phyloP scores from a whole-genome alignment of 2,888 invertebrate genomes.

The Rugalucina vietnamica region DNA sequence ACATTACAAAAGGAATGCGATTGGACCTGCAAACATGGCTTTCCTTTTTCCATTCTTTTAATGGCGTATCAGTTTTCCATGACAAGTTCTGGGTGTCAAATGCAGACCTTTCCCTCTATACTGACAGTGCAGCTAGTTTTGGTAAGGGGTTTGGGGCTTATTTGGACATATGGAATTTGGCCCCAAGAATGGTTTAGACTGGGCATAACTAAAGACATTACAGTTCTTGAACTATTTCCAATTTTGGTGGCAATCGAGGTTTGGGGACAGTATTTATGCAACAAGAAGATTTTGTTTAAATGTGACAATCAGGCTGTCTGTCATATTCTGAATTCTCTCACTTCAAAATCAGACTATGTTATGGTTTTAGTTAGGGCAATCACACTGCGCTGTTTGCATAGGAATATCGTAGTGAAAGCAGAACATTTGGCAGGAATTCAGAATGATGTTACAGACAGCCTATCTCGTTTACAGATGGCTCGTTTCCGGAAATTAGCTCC shows the following conservation, averaged over 20 bases:
- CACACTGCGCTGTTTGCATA: background rate
- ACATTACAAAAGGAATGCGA: background rate
- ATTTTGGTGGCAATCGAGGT: background rate
- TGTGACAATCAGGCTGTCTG: background rate
- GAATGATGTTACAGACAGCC: background rate
- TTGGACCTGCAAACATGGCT: background rate
- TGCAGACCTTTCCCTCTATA: background rate
- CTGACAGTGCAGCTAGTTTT: conserved; percentile 5
- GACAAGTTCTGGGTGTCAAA: background rate
- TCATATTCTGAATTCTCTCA: background rate
- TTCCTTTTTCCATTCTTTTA: background rate
- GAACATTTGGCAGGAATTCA: background rate
- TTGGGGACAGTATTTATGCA: background rate
- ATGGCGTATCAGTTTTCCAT: conserved; percentile 19
- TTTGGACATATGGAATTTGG: background rate
- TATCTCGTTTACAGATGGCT: conserved; percentile 28
- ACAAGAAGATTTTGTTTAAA: background rate
- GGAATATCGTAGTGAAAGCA: background rate
- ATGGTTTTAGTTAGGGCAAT: background rate
- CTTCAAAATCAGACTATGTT: background rate
- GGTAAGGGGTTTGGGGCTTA: background rate
- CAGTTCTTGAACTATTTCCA: background rate
- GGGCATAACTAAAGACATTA: background rate
- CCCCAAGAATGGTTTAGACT: background rate
- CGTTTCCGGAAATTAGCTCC: conserved; percentile 23